Evolutionary conservation across 2,113 vertebrate genomes (phyloP).

Genomic region (Microcebus lehilahytsara): DNA sequence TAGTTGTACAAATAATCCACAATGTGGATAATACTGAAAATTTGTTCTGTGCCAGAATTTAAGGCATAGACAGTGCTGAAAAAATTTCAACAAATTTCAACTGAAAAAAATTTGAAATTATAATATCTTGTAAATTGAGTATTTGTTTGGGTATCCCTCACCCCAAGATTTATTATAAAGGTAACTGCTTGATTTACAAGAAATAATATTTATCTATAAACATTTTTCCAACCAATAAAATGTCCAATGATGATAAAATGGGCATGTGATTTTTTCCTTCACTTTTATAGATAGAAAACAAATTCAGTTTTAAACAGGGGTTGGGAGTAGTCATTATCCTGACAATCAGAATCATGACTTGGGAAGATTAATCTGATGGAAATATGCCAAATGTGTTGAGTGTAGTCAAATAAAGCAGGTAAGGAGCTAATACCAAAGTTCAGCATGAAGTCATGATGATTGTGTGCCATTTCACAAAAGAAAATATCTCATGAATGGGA

Average conservation of each 20-base stretch:
- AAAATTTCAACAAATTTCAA: constrained; percentile 15
- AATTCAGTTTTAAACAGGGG: background rate
- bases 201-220: constrained; percentile 9
- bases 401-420: background rate
- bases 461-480: background rate
- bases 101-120: background rate
- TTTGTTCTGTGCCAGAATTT: constrained; percentile 15
- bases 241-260: background rate
- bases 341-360: background rate
- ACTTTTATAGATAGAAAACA: constrained; percentile 4
- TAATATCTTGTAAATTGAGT: background rate
- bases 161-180: background rate
- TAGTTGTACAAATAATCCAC: background rate
- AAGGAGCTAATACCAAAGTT: background rate
- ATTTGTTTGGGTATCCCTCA: background rate
- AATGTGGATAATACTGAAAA: background rate
- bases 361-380: constrained; percentile 3
- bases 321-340: background rate
- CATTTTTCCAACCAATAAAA: background rate
- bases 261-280: background rate
- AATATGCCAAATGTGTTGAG: background rate
- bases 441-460: background rate
- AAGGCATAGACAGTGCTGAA: background rate
- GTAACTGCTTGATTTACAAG: background rate
- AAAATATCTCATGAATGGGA: constrained; percentile 18